phyloP scores from a whole-genome alignment of 2,113 vertebrate genomes.

The Rhombomys opimus region DNA sequence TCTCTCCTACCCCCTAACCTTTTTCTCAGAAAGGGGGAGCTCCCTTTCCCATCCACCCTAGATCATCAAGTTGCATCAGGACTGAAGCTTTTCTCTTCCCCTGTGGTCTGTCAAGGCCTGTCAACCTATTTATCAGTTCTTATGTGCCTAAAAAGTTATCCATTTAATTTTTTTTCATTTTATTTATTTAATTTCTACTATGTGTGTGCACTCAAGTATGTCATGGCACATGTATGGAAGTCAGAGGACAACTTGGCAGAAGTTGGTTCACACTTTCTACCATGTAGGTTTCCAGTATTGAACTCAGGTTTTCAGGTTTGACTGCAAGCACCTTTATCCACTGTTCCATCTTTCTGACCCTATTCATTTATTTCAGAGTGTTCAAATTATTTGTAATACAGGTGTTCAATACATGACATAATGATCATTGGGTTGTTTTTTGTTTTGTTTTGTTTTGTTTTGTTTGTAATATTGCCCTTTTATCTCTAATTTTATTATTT shows the following conservation, averaged over 20 bases:
- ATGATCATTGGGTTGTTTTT: background rate
- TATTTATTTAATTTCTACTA: background rate
- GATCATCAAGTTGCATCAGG: too few species aligned
- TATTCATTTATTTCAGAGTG: background rate
- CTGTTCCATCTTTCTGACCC: background rate
- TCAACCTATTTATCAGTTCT: background rate
- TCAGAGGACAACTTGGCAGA: background rate
- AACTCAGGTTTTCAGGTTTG: background rate
- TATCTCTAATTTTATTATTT: background rate
- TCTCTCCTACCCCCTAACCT: too few species aligned
- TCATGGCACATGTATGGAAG: background rate
- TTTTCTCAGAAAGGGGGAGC: too few species aligned
- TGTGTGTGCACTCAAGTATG: background rate
- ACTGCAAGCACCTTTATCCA: background rate
- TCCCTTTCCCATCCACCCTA: too few species aligned
- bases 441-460: too few species aligned
- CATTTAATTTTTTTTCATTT: background rate
- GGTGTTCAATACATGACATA: background rate
- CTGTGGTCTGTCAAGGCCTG: too few species aligned
- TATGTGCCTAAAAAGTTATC: background rate
- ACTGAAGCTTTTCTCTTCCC: too few species aligned
- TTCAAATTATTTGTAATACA: background rate
- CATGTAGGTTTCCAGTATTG: background rate
- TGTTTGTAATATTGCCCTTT: background rate
- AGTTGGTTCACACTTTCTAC: background rate